These are phyloP conservation scores for Cantharis nigra DNA, from an alignment of 2,888 invertebrate genomes.

Conservation along the genomic window DNA sequence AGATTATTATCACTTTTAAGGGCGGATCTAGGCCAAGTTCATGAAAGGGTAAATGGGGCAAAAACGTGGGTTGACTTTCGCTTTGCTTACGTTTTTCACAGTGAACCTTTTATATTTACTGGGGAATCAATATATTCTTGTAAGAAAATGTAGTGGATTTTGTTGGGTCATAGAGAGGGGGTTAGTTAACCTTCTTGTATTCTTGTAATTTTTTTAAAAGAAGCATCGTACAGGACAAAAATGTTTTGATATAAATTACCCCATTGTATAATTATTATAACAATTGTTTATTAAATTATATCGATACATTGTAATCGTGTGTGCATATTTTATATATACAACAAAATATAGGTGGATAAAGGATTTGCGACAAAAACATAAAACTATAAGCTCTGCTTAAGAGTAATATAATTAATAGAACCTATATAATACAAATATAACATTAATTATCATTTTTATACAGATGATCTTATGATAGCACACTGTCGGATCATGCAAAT, in stretches of 20 bases:
- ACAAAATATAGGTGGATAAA: neutral
- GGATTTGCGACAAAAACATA: neutral
- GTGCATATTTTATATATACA: neutral
- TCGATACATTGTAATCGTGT: neutral
- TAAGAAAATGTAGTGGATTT: too few species aligned
- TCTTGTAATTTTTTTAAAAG: neutral
- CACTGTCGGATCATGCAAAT: constrained; percentile 47
- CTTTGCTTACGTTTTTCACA: too few species aligned
- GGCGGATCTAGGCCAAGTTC: too few species aligned
- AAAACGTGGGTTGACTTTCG: too few species aligned
- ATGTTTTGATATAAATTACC: neutral
- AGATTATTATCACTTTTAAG: too few species aligned
- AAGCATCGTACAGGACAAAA: neutral
- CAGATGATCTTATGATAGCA: constrained; percentile 46
- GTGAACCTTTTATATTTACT: too few species aligned
- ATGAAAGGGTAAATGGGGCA: too few species aligned
- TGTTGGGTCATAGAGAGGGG: too few species aligned
- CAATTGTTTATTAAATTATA: constrained; percentile 3
- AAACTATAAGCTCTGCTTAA: constrained; percentile 9
- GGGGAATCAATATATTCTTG: too few species aligned
- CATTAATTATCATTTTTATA: constrained; percentile 40
- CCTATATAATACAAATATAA: constrained; percentile 50
- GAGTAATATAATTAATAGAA: constrained; percentile 36
- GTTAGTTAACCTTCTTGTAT: too few species aligned
- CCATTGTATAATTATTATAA: neutral